These are phyloP conservation scores for Chaenogobius annularis DNA, from an alignment of 2,113 vertebrate species.

Conservation along the genomic window DNA sequence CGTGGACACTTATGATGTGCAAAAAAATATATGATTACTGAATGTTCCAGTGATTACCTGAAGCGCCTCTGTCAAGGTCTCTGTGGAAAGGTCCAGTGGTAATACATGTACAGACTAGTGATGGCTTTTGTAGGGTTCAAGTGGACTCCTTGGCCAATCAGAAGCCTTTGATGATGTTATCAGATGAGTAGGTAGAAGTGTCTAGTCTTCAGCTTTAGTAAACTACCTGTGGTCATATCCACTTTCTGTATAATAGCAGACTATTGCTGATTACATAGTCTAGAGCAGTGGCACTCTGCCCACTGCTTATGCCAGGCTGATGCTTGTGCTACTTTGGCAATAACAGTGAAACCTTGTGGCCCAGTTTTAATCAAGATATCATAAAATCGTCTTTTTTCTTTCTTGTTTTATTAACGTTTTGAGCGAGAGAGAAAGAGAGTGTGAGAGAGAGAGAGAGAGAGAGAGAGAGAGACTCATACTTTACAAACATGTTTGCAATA, in stretches of 20 bases:
- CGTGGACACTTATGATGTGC: background rate
- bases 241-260: conserved; percentile 66
- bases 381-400: no score
- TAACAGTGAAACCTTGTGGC: background rate
- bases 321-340: background rate
- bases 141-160: conserved; percentile 43
- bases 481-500: no score
- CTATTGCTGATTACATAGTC: conserved; percentile 63
- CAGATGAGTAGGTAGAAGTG: conserved; percentile 48
- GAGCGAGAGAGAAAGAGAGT: no score
- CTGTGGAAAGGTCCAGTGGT: conserved; percentile 11
- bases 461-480: no score
- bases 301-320: conserved; percentile 10
- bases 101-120: background rate
- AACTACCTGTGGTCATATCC: conserved; percentile 76
- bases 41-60: background rate
- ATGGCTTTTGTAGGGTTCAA: conserved; percentile 57
- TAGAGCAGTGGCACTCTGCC: conserved; percentile 31
- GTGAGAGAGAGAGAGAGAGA: no score
- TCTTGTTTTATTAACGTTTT: no score
- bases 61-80: conserved; percentile 51
- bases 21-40: background rate
- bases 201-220: conserved; percentile 74
- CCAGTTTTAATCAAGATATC: no score
- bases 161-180: conserved; percentile 29